Evolutionary conservation across 2,888 invertebrate genomes (phyloP).

Genomic region (Gibbula magus): DNA sequence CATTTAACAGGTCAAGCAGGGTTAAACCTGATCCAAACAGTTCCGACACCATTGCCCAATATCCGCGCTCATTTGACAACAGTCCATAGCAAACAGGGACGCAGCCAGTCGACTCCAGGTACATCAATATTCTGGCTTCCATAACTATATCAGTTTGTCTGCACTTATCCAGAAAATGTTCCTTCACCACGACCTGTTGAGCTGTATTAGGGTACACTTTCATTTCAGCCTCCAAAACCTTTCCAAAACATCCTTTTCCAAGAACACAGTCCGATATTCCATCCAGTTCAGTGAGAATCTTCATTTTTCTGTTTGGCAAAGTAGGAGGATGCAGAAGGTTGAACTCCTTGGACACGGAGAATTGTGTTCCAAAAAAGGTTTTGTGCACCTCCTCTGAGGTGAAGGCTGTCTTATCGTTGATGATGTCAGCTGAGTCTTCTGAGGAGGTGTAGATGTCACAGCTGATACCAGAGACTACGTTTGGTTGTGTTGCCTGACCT

Average conservation of each 20-base stretch:
- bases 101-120: not conserved
- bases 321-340: not conserved
- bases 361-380: not conserved
- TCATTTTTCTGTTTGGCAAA: not conserved
- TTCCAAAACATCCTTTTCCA: not conserved
- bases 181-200: not conserved
- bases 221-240: not conserved
- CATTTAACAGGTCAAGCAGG: not conserved
- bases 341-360: not conserved
- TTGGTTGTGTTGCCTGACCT: no score
- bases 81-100: not conserved
- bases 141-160: not conserved
- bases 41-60: not conserved
- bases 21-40: not conserved
- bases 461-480: no score
- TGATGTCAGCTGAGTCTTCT: not conserved
- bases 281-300: not conserved
- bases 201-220: not conserved
- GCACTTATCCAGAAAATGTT: not conserved
- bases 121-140: not conserved
- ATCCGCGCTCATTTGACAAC: not conserved
- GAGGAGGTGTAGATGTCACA: not conserved
- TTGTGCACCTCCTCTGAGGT: not conserved
- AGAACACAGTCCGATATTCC: not conserved
- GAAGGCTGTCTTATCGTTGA: not conserved